phyloP scores from a whole-genome alignment of 2,113 vertebrate species.

The Leptosomus discolor region DNA sequence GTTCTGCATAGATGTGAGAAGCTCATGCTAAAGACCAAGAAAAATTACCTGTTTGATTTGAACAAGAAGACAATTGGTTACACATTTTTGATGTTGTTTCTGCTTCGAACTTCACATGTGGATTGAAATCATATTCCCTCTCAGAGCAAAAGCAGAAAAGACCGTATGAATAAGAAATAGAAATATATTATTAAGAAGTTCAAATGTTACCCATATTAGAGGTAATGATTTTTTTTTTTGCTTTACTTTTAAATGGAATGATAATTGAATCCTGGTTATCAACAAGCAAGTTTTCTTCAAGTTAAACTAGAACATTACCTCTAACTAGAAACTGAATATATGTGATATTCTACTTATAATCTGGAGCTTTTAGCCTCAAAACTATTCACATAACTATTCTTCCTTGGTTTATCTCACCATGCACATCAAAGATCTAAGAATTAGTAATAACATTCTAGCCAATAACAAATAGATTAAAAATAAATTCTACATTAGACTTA shows the following conservation, averaged over 20 bases:
- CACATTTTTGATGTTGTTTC: neutral
- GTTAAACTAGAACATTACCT: neutral
- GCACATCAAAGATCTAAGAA: neutral
- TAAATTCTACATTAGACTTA: neutral
- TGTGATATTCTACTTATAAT: neutral
- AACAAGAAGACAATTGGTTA: neutral
- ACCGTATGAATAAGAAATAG: neutral
- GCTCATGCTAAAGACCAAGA: neutral
- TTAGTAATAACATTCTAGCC: neutral
- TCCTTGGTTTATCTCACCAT: neutral
- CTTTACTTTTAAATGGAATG: neutral
- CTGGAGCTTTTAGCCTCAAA: neutral
- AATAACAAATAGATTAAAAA: neutral
- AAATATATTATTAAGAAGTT: neutral
- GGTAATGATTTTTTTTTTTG: neutral
- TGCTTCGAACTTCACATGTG: neutral
- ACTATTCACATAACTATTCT: neutral
- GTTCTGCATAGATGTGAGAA: neutral
- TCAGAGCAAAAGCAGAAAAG: neutral
- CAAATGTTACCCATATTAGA: neutral
- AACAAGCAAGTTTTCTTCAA: neutral
- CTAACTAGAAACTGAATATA: neutral
- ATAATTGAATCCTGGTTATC: neutral
- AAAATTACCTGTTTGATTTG: accelerated
- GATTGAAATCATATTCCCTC: neutral